These are phyloP conservation scores for Takifugu ocellatus DNA, from an alignment of 2,797 vertebrate genomes.

Conservation along the genomic window DNA sequence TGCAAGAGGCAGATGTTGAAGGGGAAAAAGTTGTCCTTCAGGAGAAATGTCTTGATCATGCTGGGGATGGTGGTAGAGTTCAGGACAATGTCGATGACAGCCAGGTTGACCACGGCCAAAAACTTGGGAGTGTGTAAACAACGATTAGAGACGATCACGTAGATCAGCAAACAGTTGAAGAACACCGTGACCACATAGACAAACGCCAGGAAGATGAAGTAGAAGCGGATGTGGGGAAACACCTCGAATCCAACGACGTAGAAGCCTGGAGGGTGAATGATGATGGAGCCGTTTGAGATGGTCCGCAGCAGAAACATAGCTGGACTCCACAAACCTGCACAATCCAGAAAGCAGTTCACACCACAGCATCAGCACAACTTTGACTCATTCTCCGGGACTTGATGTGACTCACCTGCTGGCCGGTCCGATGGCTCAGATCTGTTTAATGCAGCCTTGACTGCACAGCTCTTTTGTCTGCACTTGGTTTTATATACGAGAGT, in stretches of 20 bases:
- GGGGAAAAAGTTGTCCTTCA: background rate
- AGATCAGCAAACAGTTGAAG: slow-evolving; percentile 25
- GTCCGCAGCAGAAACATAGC: background rate
- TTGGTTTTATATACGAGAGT: background rate
- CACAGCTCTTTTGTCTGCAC: background rate
- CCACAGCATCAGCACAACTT: no score
- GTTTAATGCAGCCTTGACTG: background rate
- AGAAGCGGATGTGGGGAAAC: slow-evolving; percentile 32
- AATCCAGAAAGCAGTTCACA: background rate
- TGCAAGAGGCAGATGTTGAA: background rate
- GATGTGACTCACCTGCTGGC: background rate
- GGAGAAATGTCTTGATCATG: slow-evolving; percentile 34
- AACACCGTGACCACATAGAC: slow-evolving; percentile 42
- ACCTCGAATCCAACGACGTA: slow-evolving; percentile 17
- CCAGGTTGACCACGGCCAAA: slow-evolving; percentile 46
- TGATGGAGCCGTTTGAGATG: background rate
- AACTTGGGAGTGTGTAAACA: slow-evolving; percentile 54
- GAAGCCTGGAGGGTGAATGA: slow-evolving; percentile 3
- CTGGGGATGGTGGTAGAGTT: slow-evolving; percentile 48
- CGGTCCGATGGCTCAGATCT: background rate
- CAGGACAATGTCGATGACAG: slow-evolving; percentile 44
- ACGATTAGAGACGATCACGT: background rate
- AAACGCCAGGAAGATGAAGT: slow-evolving; percentile 43
- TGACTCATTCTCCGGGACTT: no score
- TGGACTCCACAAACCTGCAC: background rate